phyloP scores from a whole-genome alignment of 2,113 vertebrate genomes.

The Pteropus alecto region DNA sequence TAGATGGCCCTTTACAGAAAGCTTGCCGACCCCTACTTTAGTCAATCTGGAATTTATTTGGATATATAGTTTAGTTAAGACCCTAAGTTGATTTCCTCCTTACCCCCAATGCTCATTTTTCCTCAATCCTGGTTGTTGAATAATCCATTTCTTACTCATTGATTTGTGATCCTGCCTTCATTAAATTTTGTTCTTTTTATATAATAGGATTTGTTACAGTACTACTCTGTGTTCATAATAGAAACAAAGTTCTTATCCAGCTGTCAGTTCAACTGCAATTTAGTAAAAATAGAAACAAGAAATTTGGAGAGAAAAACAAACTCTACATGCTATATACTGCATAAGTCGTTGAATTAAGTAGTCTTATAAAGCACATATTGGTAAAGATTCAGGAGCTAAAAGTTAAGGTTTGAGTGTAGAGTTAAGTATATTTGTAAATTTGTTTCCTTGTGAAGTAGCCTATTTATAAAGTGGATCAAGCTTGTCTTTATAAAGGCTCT shows the following conservation, averaged over 20 bases:
- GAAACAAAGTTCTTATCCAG: constrained; percentile 6
- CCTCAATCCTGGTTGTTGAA: not conserved
- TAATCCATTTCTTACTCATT: not conserved
- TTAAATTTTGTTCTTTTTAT: not conserved
- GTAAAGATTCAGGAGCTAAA: not conserved
- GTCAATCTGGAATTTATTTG: not conserved
- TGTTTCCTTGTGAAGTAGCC: constrained; percentile 21
- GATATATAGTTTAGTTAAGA: not conserved
- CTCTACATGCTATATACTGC: not conserved
- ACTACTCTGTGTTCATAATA: not conserved
- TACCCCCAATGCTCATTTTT: not conserved
- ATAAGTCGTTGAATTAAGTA: not conserved
- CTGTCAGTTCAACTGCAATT: not conserved
- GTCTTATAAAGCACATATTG: not conserved
- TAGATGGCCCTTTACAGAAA: not conserved
- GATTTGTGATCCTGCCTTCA: not conserved
- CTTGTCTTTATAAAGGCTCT: constrained; percentile 54
- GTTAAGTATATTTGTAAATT: constrained; percentile 14
- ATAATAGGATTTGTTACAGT: not conserved
- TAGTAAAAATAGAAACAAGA: constrained; percentile 22
- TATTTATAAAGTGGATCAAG: not conserved
- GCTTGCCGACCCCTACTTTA: not conserved
- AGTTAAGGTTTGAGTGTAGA: not conserved
- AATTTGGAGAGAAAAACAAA: not conserved
- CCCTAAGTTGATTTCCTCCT: not conserved